Evolutionary conservation across 2,888 invertebrate genomes (phyloP).

Genomic region (Atrina japonica): DNA sequence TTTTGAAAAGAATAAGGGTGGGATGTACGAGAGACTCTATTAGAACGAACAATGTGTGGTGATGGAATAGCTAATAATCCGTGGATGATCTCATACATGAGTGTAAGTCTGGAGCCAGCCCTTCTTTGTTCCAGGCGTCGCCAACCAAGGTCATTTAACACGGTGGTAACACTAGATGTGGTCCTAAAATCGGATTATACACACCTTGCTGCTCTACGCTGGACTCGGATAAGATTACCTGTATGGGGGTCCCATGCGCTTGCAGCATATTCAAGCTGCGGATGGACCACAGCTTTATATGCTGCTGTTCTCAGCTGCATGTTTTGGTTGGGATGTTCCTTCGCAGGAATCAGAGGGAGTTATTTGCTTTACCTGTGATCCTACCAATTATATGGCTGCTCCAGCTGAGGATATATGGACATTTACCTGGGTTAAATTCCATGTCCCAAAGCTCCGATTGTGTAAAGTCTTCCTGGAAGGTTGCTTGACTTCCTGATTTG

Average conservation of each 20-base stretch:
- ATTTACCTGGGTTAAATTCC: slow-evolving; percentile 8
- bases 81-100: not conserved
- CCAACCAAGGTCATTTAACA: too few relatives aligned
- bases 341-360: not conserved
- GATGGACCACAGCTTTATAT: not conserved
- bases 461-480: not conserved
- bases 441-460: not conserved
- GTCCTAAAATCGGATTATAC: not conserved
- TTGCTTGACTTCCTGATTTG: not conserved
- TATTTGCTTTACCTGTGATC: too few relatives aligned
- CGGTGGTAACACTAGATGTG: not conserved
- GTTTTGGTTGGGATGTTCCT: slow-evolving; percentile 4
- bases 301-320: too few relatives aligned
- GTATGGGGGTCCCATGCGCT: not conserved
- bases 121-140: not conserved
- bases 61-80: not conserved
- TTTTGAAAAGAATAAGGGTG: too few relatives aligned
- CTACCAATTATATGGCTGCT: too few relatives aligned
- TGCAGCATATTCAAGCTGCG: not conserved
- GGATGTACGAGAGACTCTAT: not conserved
- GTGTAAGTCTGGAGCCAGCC: too few relatives aligned
- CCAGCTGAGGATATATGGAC: not conserved
- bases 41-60: not conserved
- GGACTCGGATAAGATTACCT: not conserved
- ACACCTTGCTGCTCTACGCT: not conserved